Base-by-base conservation (phyloP, 2,113 vertebrate genomes). In the Lota lota region DNA sequence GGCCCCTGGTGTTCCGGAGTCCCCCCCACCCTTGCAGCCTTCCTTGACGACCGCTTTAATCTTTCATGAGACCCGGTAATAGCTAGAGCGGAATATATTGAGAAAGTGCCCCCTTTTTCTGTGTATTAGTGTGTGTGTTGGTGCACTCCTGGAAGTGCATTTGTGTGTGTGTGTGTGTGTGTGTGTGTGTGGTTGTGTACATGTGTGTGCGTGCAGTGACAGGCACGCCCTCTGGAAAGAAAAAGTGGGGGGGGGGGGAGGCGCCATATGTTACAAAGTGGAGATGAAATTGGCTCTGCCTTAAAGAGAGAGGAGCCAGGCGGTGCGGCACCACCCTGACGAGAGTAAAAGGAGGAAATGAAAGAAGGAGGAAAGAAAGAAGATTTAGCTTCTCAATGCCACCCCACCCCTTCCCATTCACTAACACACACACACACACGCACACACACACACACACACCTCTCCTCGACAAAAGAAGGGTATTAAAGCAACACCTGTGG, bases 401-500 rank as follows among this genome's bases (percentile, higher is more conserved):
- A 72, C 75, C 20, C 74, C 75, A 53, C 50, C 50, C 50, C 5
- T 53, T 53, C 17, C 28, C 28, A 28, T 5, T 5, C 28, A 53
- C 50, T 8, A 4, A 28, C 28, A 28, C 28, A 28, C 28, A 28
- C 28, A 28, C 28, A 28, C 1, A 28, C 28, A 28, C 28, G 6
- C 28, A 28, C 28, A 28, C 28, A 28, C 28, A 28, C 1, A 28
- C 28, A 28, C 28, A 28, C 28, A 28, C 28, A 61, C 70, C 61
- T 82, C 82, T 82, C 72, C 76, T 85, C 79, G 77, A 83, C 84
- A 88, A 88, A 88, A 64, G 79, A 67, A 69, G 74, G 82, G 82
- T 84, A 88, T 91, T 89, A 88, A 90, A 91, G 83, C 80, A 88
- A 86, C 89, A 92, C 90, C 89, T 90, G 91, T 89, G 89, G 88